phyloP scores from a whole-genome alignment of 2,888 invertebrate species.

The Stictocephala bisonia region DNA sequence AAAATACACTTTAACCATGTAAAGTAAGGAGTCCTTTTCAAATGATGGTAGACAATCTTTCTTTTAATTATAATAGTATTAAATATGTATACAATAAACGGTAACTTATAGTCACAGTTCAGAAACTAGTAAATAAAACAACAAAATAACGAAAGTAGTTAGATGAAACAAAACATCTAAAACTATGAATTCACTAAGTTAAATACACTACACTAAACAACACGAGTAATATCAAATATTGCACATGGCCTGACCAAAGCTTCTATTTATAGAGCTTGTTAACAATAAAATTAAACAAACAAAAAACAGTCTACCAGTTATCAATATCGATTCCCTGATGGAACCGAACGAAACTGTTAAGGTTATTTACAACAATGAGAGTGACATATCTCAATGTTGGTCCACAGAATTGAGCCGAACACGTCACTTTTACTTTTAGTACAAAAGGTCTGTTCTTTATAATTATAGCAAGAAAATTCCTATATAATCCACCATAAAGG shows the following conservation, averaged over 20 bases:
- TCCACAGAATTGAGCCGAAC: slow-evolving; percentile 21
- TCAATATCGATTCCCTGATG: neutral
- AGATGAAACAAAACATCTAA: too few relatives aligned
- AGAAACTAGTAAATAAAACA: neutral
- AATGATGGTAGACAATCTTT: too few relatives aligned
- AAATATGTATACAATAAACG: too few relatives aligned
- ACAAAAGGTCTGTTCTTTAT: too few relatives aligned
- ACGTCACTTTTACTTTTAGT: too few relatives aligned
- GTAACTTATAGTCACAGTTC: slow-evolving; percentile 11
- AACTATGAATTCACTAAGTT: too few relatives aligned
- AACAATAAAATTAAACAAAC: neutral
- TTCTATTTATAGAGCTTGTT: slow-evolving; percentile 19
- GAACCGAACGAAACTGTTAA: neutral
- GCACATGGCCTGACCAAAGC: slow-evolving; percentile 27
- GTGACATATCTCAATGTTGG: neutral
- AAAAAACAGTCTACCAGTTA: neutral
- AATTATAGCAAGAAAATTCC: too few relatives aligned
- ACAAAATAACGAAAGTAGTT: too few relatives aligned
- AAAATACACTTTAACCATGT: too few relatives aligned
- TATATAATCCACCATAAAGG: too few relatives aligned
- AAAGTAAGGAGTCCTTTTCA: too few relatives aligned
- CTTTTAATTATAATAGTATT: too few relatives aligned
- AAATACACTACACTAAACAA: slow-evolving; percentile 9
- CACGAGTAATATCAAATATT: slow-evolving; percentile 14
- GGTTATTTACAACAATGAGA: slow-evolving; percentile 15